These are phyloP conservation scores for Lichenostomus cassidix DNA, from an alignment of 2,113 vertebrate species.

Conservation along the genomic window DNA sequence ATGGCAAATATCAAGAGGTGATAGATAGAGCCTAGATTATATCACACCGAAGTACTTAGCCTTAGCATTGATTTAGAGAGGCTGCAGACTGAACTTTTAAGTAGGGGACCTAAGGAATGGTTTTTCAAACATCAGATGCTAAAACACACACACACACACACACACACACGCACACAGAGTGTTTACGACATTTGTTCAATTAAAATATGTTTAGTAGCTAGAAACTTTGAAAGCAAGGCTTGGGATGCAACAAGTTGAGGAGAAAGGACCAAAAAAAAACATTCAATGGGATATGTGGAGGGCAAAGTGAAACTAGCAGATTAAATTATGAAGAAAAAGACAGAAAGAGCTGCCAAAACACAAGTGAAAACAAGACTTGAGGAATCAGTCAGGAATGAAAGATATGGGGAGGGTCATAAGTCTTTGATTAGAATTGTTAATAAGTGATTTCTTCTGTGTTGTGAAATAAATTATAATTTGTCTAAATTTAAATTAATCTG, in stretches of 20 bases:
- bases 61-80: background rate
- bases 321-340: background rate
- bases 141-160: background rate
- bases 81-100: background rate
- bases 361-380: background rate
- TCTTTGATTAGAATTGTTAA: conserved; percentile 26
- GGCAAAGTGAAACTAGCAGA: background rate
- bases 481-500: conserved; percentile 16
- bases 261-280: background rate
- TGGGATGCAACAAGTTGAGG: background rate
- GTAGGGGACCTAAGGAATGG: background rate
- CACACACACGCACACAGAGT: rapidly evolving
- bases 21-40: background rate
- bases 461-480: conserved; percentile 36
- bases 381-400: background rate
- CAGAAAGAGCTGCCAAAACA: background rate
- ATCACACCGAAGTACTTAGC: background rate
- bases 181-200: background rate
- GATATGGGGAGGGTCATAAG: background rate
- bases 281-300: background rate
- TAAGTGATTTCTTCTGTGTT: conserved; percentile 1
- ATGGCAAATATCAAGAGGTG: background rate
- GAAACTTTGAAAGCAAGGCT: background rate
- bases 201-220: background rate
- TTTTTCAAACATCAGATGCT: background rate